These are phyloP conservation scores for Helarctos malayanus DNA, from an alignment of 2,797 vertebrate species.

Conservation along the genomic window DNA sequence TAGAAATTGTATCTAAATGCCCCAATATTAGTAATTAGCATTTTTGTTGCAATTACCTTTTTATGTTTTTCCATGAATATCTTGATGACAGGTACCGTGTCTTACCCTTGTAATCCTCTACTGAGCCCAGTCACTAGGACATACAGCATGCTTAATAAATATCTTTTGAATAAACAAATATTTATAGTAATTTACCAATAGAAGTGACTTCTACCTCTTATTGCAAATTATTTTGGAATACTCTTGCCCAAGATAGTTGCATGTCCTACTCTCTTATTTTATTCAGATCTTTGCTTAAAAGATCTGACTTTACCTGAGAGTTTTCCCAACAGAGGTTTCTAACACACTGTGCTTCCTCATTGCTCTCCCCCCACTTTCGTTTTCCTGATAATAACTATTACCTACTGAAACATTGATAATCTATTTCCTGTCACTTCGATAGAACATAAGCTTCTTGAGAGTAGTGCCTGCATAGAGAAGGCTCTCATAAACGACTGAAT, in stretches of 20 bases:
- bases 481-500: neutral
- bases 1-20: neutral
- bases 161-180: neutral
- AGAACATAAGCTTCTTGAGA: constrained; percentile 20
- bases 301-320: neutral
- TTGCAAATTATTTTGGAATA: neutral
- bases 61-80: constrained; percentile 42
- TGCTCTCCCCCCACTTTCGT: neutral
- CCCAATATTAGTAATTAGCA: neutral
- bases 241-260: neutral
- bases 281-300: neutral
- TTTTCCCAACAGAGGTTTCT: neutral
- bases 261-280: neutral
- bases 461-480: neutral
- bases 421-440: neutral
- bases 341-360: neutral
- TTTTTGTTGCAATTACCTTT: constrained; percentile 52
- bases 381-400: neutral
- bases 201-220: neutral
- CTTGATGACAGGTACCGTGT: neutral
- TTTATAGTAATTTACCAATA: neutral
- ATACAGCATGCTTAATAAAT: constrained; percentile 42
- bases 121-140: neutral
- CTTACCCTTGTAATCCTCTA: neutral
- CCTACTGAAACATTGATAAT: neutral